These are phyloP conservation scores for Cephalotes varians DNA, from an alignment of 2,888 invertebrate genomes.

Conservation along the genomic window DNA sequence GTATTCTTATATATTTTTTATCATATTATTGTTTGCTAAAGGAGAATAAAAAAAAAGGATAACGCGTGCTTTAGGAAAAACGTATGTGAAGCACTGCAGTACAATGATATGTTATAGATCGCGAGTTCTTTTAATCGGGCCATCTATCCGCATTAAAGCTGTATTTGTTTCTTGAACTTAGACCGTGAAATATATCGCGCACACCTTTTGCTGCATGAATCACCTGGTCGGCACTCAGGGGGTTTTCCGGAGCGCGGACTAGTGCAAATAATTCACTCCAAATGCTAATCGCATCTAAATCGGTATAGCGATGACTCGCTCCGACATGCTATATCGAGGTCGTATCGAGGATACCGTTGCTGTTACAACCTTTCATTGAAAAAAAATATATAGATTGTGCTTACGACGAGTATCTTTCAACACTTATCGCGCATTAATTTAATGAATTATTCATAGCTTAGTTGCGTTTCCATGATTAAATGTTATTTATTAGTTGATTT, in stretches of 20 bases:
- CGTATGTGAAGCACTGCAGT: not conserved
- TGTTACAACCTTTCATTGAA: not conserved
- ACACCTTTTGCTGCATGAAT: slow-evolving; percentile 33
- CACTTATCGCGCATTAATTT: not conserved
- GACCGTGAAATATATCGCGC: slow-evolving; percentile 41
- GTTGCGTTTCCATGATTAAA: not conserved
- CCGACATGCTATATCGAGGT: not conserved
- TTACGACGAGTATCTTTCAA: not conserved
- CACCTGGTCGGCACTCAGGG: slow-evolving; percentile 39
- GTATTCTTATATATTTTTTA: not conserved
- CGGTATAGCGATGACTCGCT: not conserved
- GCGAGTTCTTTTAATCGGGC: not conserved
- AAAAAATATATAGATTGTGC: not conserved
- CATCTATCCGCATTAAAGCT: slow-evolving; percentile 38
- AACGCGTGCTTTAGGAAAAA: not conserved
- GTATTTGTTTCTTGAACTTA: slow-evolving; percentile 36
- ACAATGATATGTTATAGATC: not conserved
- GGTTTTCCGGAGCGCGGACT: slow-evolving; percentile 25
- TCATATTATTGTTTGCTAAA: no score
- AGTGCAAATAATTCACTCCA: slow-evolving; percentile 28
- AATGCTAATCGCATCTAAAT: slow-evolving; percentile 41
- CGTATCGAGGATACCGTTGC: not conserved
- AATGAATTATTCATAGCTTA: not conserved
- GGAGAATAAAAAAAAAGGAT: not conserved
- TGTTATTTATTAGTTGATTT: not conserved